Conservation (phyloP, 2,797 vertebrate species). For the Poecilia picta region DNA sequence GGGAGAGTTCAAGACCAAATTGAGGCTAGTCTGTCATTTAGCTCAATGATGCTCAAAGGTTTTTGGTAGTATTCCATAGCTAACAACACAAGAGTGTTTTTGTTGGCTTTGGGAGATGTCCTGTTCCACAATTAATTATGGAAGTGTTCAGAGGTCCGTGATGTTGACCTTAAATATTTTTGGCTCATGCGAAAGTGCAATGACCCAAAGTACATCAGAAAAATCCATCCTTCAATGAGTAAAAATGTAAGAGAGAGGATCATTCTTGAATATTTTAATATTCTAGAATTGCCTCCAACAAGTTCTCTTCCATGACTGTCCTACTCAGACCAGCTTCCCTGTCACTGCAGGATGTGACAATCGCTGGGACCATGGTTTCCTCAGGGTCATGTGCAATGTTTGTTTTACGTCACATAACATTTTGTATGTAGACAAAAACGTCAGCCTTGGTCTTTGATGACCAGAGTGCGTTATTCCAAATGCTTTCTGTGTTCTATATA, state of each 20-base stretch:
- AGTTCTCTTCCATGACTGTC: background rate
- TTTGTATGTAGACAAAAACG: background rate
- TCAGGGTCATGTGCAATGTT: background rate
- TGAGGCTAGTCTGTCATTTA: background rate
- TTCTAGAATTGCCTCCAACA: background rate
- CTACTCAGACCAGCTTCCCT: background rate
- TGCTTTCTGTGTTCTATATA: background rate
- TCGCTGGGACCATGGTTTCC: background rate
- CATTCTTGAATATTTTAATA: background rate
- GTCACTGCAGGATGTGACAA: background rate
- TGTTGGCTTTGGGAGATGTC: background rate
- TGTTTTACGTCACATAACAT: background rate
- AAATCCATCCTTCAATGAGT: background rate
- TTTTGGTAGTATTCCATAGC: background rate
- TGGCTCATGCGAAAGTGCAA: background rate
- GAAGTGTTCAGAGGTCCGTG: background rate
- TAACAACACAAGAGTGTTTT: background rate
- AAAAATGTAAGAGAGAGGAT: background rate
- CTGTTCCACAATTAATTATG: background rate
- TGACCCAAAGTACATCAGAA: background rate
- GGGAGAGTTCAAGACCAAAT: background rate
- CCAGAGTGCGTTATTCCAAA: background rate
- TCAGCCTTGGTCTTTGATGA: background rate
- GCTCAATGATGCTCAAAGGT: background rate
- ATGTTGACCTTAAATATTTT: background rate